Conservation (phyloP, 1,140 invertebrate species). For the Brachionus rubens region DNA sequence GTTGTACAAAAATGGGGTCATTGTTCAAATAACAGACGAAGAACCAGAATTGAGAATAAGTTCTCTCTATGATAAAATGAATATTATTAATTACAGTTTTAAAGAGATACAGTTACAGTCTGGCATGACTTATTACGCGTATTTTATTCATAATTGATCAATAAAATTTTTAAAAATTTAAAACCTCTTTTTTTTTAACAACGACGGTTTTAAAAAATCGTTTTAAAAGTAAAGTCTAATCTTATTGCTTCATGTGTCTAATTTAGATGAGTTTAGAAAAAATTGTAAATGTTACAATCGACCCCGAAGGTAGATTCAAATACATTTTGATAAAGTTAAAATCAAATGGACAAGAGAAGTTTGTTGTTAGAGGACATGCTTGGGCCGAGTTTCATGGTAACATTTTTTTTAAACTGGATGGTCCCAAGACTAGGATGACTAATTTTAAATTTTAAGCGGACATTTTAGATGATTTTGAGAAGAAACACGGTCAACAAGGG, state of each 20-base stretch:
- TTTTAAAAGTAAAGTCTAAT: neutral
- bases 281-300: slow-evolving; percentile 20
- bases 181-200: neutral
- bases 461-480: slow-evolving; percentile 67
- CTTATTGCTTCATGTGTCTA: too few relatives aligned
- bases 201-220: slow-evolving; percentile 9
- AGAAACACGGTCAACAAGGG: slow-evolving; percentile 61
- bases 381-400: slow-evolving; percentile 71
- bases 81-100: slow-evolving; percentile 10
- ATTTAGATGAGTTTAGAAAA: neutral
- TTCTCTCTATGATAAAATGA: neutral
- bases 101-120: slow-evolving; percentile 32
- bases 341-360: slow-evolving; percentile 62
- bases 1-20: slow-evolving; percentile 47
- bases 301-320: slow-evolving; percentile 17
- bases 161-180: neutral
- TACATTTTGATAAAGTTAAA: slow-evolving; percentile 47
- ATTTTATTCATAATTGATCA: slow-evolving; percentile 38
- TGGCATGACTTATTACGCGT: neutral
- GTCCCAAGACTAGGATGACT: neutral
- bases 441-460: slow-evolving; percentile 61
- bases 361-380: slow-evolving; percentile 72
- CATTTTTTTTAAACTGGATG: slow-evolving; percentile 47
- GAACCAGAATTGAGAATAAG: slow-evolving; percentile 50
- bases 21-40: slow-evolving; percentile 53